phyloP scores from a whole-genome alignment of 2,113 vertebrate genomes.

The Cyprinodon brontotheroides region DNA sequence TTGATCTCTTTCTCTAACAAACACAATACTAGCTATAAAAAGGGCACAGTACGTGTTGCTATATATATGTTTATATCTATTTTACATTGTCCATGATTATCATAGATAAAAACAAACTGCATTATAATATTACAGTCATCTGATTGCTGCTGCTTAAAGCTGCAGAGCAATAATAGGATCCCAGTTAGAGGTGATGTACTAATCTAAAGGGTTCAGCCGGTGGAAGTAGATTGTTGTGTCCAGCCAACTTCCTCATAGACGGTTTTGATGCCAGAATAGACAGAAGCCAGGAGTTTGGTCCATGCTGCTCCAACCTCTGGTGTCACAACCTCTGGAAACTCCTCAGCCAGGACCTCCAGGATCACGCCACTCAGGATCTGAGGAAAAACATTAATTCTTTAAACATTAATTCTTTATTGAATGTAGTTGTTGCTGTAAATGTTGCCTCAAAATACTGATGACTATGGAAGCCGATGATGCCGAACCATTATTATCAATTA shows the following conservation, averaged over 20 bases:
- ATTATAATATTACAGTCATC: slow-evolving; percentile 27
- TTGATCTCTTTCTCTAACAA: slow-evolving; percentile 5
- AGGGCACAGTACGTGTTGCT: slow-evolving; percentile 9
- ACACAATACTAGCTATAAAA: slow-evolving; percentile 18
- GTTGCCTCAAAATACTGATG: neutral
- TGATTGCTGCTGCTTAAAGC: slow-evolving; percentile 16
- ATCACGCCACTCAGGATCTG: slow-evolving; percentile 92
- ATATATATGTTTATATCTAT: slow-evolving; percentile 9
- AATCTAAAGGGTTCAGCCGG: slow-evolving; percentile 78
- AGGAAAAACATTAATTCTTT: neutral
- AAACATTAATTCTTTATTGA: neutral
- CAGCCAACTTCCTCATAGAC: slow-evolving; percentile 92
- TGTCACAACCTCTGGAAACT: slow-evolving; percentile 84
- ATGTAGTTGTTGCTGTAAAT: neutral
- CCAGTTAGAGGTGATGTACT: neutral
- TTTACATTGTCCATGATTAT: slow-evolving; percentile 18
- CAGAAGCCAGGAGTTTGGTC: slow-evolving; percentile 86
- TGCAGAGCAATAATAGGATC: slow-evolving; percentile 12
- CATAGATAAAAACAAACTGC: slow-evolving; percentile 31
- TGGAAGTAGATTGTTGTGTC: slow-evolving; percentile 78
- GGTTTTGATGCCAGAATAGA: slow-evolving; percentile 82
- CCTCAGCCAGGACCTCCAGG: slow-evolving; percentile 89
- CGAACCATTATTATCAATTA: no score
- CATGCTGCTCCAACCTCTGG: slow-evolving; percentile 85
- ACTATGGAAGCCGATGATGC: no score